Evolutionary conservation across 1,140 invertebrate genomes (phyloP), one percentile per base, ranked within the genome.

Genomic region (Vanessa tameamea): DNA sequence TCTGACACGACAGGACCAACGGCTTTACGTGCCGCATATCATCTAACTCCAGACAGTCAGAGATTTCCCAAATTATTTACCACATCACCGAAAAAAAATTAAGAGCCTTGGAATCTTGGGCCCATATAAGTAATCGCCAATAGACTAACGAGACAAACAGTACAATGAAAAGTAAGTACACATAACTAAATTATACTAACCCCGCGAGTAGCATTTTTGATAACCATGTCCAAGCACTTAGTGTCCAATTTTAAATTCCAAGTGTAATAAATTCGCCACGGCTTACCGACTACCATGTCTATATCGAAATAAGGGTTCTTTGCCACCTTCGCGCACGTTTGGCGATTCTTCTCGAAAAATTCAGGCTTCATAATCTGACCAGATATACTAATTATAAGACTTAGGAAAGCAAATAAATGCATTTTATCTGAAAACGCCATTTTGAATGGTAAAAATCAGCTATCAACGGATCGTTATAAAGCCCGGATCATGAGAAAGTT

Each of bases 181-280:
- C 37, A 47, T 59, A 66, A 50, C 12, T 23, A 47, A 47, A 26
- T 4, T 50, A 15, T 74, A 82, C 78, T 74, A 37, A 91, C 89
- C 79, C 13, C 37, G 26, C 57, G 63, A 7, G 84, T 85, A 69
- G 82, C 86, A 64, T 86, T 87, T 48, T 75, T 83, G 65, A 88
- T 87, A 9, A 66, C 69, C 51, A 90, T 82, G 73, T 91, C 85
- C 63, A 90, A 51, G 47, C 89, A 90, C 64, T 83, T 84, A 0
- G 79, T 59, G 6, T 83, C 75, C 48, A 89, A 47, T 6, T 84
- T 81, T 72, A 89, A 75, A 64, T 89, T 89, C 88, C 88, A 91
- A 6, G 85, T 82, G 53, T 88, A 86, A 64, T 87, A 87, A n/a
- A 88, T 82, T 31, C 84, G 72, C 88, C 89, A 90, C 0, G 78